Evolutionary conservation across 2,113 vertebrate species (phyloP).

Genomic region (Nerophis ophidion): DNA sequence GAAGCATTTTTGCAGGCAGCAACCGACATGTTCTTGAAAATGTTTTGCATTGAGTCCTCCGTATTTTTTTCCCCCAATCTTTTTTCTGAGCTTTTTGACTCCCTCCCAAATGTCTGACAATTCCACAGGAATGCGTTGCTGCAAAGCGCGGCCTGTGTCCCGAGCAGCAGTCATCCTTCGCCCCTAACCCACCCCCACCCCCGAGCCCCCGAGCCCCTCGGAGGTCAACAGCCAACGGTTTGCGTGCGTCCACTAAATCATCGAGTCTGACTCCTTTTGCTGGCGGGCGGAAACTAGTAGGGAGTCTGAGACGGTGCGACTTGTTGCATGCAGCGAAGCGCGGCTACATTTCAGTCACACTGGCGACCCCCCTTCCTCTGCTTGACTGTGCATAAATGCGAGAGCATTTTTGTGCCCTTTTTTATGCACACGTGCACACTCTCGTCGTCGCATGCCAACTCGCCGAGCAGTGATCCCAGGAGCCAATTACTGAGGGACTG

Average conservation of each 20-base stretch:
- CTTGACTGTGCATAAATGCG: neutral
- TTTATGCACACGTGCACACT: slow-evolving; percentile 7
- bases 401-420: slow-evolving; percentile 16
- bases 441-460: slow-evolving; percentile 19
- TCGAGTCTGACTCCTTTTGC: slow-evolving; percentile 20
- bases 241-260: slow-evolving; percentile 19
- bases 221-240: slow-evolving; percentile 28
- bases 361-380: slow-evolving; percentile 16
- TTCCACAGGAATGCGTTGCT: neutral
- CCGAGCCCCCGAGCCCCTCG: neutral
- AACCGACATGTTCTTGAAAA: too few relatives aligned
- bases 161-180: neutral
- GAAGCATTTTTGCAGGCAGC: too few relatives aligned
- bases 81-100: slow-evolving; percentile 5
- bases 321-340: slow-evolving; percentile 36
- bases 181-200: too few relatives aligned
- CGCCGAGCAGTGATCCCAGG: slow-evolving; percentile 44
- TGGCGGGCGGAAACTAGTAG: slow-evolving; percentile 9
- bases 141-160: neutral
- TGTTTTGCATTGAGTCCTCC: neutral
- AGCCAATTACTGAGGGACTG: slow-evolving; percentile 53
- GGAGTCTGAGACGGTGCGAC: slow-evolving; percentile 25
- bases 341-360: slow-evolving; percentile 41
- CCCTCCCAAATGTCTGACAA: slow-evolving; percentile 5
- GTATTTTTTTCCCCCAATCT: neutral